Conservation (phyloP, 2,113 vertebrate genomes). For the Salvelinus fontinalis region DNA sequence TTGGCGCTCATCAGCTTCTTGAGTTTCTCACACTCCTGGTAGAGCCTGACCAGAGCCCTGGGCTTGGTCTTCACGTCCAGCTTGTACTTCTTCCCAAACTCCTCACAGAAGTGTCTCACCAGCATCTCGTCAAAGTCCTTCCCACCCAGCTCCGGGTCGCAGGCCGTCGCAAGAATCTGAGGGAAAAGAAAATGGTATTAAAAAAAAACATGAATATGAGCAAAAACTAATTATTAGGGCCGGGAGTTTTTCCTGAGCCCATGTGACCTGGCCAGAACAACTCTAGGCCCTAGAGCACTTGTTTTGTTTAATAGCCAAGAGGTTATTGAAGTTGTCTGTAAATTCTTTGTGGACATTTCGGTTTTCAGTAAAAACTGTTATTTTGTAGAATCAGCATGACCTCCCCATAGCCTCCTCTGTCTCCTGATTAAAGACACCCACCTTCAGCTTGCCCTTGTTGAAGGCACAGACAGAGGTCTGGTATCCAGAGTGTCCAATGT, state of each 20-base stretch:
- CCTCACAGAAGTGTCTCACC: slow-evolving; percentile 91
- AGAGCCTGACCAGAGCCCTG: slow-evolving; percentile 88
- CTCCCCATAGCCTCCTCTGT: background rate
- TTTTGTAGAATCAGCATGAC: background rate
- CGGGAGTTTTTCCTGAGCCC: too few species aligned
- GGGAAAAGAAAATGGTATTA: background rate
- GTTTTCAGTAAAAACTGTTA: too few species aligned
- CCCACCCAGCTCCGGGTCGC: slow-evolving; percentile 89
- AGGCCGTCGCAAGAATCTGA: slow-evolving; percentile 90
- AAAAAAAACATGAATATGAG: too few species aligned
- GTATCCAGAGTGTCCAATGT: slow-evolving; percentile 93
- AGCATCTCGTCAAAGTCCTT: slow-evolving; percentile 92
- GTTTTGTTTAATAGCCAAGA: too few species aligned
- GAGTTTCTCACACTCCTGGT: slow-evolving; percentile 95
- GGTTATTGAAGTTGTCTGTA: too few species aligned
- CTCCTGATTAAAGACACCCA: slow-evolving; percentile 52
- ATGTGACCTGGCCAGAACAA: too few species aligned
- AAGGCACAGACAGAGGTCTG: slow-evolving; percentile 97
- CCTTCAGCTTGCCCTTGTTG: slow-evolving; percentile 97
- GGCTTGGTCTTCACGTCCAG: slow-evolving; percentile 93
- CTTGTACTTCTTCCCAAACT: slow-evolving; percentile 95
- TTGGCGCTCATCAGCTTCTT: slow-evolving; percentile 98
- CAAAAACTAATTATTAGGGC: too few species aligned
- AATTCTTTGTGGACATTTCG: too few species aligned
- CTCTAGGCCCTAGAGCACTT: too few species aligned